Evolutionary conservation across 2,888 invertebrate species (phyloP), one percentile per base, ranked within the genome.

Genomic region (Drosophila kambysellisi): DNA sequence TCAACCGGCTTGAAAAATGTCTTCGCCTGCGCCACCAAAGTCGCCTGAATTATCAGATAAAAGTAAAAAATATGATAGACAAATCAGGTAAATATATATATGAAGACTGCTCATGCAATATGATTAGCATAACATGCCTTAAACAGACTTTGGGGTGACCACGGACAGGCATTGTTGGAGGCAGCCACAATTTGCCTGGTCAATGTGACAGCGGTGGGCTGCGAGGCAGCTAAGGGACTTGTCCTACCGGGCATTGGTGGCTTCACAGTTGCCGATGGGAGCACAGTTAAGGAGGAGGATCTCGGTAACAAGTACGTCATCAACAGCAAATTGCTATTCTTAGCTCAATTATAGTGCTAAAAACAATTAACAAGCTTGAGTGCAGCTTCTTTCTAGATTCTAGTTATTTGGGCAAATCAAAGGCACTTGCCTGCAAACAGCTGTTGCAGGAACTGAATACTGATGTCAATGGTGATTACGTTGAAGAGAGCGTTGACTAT

Each of bases 131-230:
- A 43, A 57, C 0, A 39, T 64, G 41, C 11, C 6, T 0, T 17
- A 17, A 37, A 46, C 85, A 97, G 98, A 91, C 94, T 99, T 87
- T 99, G 99, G 99, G 99, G 99, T 75, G 99, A 99, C 92, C 98
- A 99, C 94, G 99, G 99, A 0, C 99, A 99, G 94, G 94, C 95
- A 76, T 95, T 97, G 5, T 94, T 99, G 67, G 99, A 99, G 94
- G 95, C 95, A 75, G 96, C 98, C 20, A 97, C 97, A 92, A 96
- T 99, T 82, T 99, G 99, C 92, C 93, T 99, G 32, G 96, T 99
- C 77, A 98, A 99, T 93, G 99, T 98, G 1, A 97, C 97, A 50
- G 97, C 97, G 8, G 94, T 98, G 54, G 99, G 99, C 17, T 98
- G 99, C 32, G 99, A 99, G 94, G 96, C 97, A 67, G 94, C 99